Conservation (phyloP, 2,797 vertebrate species). For the Hozukius guyotensis region DNA sequence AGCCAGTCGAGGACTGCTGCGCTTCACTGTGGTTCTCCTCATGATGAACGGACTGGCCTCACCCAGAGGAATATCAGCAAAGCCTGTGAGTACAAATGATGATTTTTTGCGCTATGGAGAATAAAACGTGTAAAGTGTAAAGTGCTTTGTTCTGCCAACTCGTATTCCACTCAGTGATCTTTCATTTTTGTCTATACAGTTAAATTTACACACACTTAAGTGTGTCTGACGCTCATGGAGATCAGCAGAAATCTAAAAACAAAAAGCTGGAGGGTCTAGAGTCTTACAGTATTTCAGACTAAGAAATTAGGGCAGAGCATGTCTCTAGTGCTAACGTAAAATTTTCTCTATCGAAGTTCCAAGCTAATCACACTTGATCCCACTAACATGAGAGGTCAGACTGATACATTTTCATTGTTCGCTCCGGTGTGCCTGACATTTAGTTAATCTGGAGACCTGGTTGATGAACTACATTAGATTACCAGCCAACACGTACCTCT, state of each 20-base stretch:
- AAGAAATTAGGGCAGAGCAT: not conserved
- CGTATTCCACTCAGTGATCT: not conserved
- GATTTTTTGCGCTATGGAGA: not conserved
- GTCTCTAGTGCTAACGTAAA: too few species aligned
- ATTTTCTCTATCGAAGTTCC: not conserved
- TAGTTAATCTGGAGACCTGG: too few species aligned
- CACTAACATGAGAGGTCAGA: not conserved
- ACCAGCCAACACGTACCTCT: constrained; percentile 79
- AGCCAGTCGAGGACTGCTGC: constrained; percentile 80
- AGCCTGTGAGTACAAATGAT: constrained; percentile 73
- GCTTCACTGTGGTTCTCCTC: constrained; percentile 81
- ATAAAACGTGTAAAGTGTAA: not conserved
- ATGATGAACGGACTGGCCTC: constrained; percentile 86
- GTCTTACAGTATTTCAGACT: not conserved
- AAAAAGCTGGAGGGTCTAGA: not conserved
- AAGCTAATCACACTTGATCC: not conserved
- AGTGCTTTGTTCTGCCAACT: not conserved
- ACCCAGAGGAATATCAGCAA: constrained; percentile 86
- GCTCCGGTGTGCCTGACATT: too few species aligned
- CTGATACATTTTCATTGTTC: not conserved
- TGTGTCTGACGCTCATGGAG: not conserved
- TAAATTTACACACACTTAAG: not conserved
- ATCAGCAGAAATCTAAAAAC: not conserved
- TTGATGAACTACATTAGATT: not conserved
- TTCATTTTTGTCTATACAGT: not conserved